Percentiles rank a stretch among this genome's conserved stretches.
Conservation (phyloP, 2,113 vertebrate genomes). For the Heterocephalus glaber region DNA sequence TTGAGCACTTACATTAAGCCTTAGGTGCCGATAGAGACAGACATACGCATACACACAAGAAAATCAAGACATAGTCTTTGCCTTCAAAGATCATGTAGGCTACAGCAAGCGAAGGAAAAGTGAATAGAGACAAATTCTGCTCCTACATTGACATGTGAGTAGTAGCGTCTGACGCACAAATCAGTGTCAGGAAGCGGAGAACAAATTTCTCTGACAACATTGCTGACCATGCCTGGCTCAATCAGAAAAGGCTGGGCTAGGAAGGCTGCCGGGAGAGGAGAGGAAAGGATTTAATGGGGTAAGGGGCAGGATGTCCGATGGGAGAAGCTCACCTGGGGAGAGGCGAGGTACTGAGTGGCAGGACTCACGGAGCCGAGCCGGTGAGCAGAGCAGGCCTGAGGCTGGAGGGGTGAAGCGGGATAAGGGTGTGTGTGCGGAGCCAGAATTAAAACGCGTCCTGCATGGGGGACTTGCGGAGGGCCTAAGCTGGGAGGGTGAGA, state of each 20-base stretch:
- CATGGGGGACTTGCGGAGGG: neutral
- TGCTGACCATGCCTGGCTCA: slow-evolving; percentile 2
- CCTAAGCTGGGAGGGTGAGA: neutral
- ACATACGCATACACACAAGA: neutral
- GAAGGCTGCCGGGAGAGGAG: neutral
- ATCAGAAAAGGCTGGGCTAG: neutral
- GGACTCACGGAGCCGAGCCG: neutral
- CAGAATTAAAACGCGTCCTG: neutral
- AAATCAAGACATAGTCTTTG: neutral
- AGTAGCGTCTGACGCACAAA: neutral
- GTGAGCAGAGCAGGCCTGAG: neutral
- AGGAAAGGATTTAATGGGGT: neutral
- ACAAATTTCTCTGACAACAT: neutral
- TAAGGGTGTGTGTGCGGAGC: neutral
- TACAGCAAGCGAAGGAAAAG: neutral
- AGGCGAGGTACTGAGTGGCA: neutral
- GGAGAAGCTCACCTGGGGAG: neutral
- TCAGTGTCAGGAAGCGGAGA: neutral
- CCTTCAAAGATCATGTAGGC: neutral
- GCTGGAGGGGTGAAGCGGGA: neutral
- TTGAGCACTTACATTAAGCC: neutral
- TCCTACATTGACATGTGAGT: neutral
- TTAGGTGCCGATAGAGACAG: neutral
- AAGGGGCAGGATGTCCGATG: neutral
- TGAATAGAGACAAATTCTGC: neutral